Percentiles rank a stretch among this genome's conserved stretches.
phyloP scores from a whole-genome alignment of 1,140 invertebrate genomes.

The Cylas formicarius region DNA sequence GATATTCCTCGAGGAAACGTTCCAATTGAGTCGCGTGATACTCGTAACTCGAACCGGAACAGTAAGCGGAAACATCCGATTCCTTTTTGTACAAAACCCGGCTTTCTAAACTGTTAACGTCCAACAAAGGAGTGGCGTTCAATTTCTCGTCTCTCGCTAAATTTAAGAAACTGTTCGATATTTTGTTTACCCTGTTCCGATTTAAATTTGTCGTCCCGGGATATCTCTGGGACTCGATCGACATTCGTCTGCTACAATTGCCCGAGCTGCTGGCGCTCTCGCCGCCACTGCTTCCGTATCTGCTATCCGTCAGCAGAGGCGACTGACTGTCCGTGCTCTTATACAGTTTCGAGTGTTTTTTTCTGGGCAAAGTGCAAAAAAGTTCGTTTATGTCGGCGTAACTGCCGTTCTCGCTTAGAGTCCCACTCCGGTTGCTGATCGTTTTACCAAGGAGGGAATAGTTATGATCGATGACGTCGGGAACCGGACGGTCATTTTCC shows the following conservation, averaged over 20 bases:
- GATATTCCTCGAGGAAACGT: conserved; percentile 68
- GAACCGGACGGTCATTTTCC: conserved; percentile 53
- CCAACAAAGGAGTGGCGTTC: conserved; percentile 45
- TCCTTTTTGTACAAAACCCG: conserved; percentile 19
- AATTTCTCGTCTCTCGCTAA: conserved; percentile 40
- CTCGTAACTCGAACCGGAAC: conserved; percentile 53
- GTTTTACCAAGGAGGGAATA: no score
- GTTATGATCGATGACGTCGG: conserved; percentile 58
- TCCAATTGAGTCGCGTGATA: conserved; percentile 70
- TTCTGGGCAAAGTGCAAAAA: conserved; percentile 56
- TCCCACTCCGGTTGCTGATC: conserved; percentile 21
- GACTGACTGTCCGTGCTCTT: conserved; percentile 60
- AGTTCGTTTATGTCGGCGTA: conserved; percentile 41
- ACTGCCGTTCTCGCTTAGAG: conserved; percentile 36
- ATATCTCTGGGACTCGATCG: conserved; percentile 27
- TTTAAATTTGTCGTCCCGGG: conserved; percentile 25
- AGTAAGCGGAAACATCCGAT: conserved; percentile 30
- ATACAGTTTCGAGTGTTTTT: conserved; percentile 42
- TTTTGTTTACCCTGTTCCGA: conserved; percentile 31
- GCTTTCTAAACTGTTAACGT: conserved; percentile 45
- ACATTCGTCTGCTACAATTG: conserved; percentile 21
- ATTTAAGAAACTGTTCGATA: conserved; percentile 52
- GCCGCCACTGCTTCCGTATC: conserved; percentile 44
- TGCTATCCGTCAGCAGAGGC: conserved; percentile 50
- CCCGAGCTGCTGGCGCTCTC: conserved; percentile 31